These are phyloP conservation scores for Eretmochelys imbricata DNA, from an alignment of 2,113 vertebrate species.

Conservation along the genomic window DNA sequence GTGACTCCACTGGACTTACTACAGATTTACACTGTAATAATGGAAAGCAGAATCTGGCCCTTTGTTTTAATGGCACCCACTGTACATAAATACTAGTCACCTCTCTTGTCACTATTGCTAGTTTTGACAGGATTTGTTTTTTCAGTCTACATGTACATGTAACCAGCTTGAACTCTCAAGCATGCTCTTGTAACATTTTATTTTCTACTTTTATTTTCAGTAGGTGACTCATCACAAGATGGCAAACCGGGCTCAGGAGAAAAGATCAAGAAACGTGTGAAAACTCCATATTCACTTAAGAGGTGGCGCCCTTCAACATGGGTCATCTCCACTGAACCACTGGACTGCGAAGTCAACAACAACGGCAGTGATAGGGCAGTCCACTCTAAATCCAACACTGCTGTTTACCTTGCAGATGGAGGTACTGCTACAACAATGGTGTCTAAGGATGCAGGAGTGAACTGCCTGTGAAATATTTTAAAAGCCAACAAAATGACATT, in stretches of 20 bases:
- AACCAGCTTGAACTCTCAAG: background rate
- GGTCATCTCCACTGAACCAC: conserved; percentile 93
- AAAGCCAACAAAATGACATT: conserved; percentile 71
- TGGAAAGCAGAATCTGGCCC: conserved; percentile 8
- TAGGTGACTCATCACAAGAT: conserved; percentile 87
- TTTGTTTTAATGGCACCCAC: conserved; percentile 8
- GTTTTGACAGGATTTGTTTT: conserved; percentile 11
- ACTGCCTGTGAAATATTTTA: conserved; percentile 86
- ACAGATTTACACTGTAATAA: background rate
- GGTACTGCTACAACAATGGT: conserved; percentile 87
- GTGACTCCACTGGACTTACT: conserved; percentile 58
- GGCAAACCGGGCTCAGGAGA: conserved; percentile 89
- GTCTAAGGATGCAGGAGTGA: conserved; percentile 84
- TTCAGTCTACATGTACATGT: conserved; percentile 2
- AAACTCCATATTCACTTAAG: conserved; percentile 97
- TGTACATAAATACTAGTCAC: background rate
- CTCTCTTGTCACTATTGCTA: background rate
- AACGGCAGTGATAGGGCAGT: conserved; percentile 75
- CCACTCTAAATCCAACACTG: conserved; percentile 93
- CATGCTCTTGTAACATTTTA: background rate
- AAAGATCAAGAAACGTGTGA: conserved; percentile 98
- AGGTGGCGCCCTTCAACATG: conserved; percentile 97
- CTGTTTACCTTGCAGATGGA: conserved; percentile 92
- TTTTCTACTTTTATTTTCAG: conserved; percentile 52
- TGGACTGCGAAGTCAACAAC: conserved; percentile 90